Evolutionary conservation across 2,888 invertebrate species (phyloP), one percentile per base, ranked within the genome.

Genomic region (Tetropium fuscum): DNA sequence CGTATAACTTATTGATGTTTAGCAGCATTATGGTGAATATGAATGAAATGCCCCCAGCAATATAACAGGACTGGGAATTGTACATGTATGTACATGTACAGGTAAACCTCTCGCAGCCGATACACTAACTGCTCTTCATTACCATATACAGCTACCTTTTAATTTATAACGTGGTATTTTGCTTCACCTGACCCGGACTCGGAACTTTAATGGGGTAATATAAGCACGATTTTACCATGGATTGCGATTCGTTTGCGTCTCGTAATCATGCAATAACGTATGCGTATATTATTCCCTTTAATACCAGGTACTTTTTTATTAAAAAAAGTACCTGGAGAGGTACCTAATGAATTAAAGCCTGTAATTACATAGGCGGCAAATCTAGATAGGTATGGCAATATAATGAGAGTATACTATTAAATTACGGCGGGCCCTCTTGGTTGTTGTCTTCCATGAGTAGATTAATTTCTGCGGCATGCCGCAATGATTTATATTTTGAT

Each of bases 141-240:
- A 47, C 47, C 32, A 47, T 47, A 47, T 47, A 47, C 47, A 32
- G 47, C 47, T 47, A 47, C 47, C 32, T 47, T 44, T 47, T 32
- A 47, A 47, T 32, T 47, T 47, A 30, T 20, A 32, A 13, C 47
- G 15, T 10, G 6, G 34, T 11, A 32, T 20, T 32, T 32, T 47
- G 15, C 44, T 19, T 47, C 19, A 16, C 47, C 32, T 47, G 47
- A 47, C 47, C 30, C 32, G 47, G 47, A 47, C 47, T 34, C 20
- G 34, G 34, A 47, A 11, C 45, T 47, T 47, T 32, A 47, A 47
- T 34, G 11, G 13, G 47, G 34, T 34, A 7, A 47, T 32, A 18
- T 32, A 34, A 11, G 18, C 47, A 44, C 44, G 44, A 44, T n/a
- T 44, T 15, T 27, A 41, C 10, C 3, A 25, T 43, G 15, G 25